These are phyloP conservation scores for Podotricha telesiphe DNA, from an alignment of 2,888 invertebrate species.

Conservation along the genomic window DNA sequence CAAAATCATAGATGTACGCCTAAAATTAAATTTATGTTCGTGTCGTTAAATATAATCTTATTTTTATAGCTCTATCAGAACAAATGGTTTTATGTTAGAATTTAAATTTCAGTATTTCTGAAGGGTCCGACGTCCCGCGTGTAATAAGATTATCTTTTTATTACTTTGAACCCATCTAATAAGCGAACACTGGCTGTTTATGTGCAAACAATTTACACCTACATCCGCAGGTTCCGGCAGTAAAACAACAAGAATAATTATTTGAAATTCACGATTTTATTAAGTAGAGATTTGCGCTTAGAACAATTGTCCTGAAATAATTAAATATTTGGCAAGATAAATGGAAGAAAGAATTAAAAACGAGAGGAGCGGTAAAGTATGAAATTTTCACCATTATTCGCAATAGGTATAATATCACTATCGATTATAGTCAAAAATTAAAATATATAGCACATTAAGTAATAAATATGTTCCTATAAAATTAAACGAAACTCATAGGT, in stretches of 20 bases:
- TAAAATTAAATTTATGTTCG: conserved; percentile 30
- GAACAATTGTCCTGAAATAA: neutral
- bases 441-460: too few relatives aligned
- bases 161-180: conserved; percentile 74
- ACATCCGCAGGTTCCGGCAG: conserved; percentile 60
- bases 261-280: conserved; percentile 48
- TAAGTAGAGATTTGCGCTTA: neutral
- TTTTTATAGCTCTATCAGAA: conserved; percentile 72
- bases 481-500: too few relatives aligned
- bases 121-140: conserved; percentile 57
- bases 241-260: conserved; percentile 61
- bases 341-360: too few relatives aligned
- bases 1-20: neutral
- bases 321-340: neutral
- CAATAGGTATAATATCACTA: too few relatives aligned
- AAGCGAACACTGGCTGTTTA: conserved; percentile 76
- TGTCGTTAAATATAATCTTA: conserved; percentile 63
- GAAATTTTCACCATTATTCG: too few relatives aligned
- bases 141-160: conserved; percentile 79
- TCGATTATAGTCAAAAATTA: too few relatives aligned
- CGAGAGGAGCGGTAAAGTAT: neutral
- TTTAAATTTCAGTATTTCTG: conserved; percentile 69
- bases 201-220: conserved; percentile 75
- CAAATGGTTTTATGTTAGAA: conserved; percentile 74
- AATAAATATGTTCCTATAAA: too few relatives aligned